phyloP scores from a whole-genome alignment of 2,888 invertebrate genomes.

The Urechis unicinctus region DNA sequence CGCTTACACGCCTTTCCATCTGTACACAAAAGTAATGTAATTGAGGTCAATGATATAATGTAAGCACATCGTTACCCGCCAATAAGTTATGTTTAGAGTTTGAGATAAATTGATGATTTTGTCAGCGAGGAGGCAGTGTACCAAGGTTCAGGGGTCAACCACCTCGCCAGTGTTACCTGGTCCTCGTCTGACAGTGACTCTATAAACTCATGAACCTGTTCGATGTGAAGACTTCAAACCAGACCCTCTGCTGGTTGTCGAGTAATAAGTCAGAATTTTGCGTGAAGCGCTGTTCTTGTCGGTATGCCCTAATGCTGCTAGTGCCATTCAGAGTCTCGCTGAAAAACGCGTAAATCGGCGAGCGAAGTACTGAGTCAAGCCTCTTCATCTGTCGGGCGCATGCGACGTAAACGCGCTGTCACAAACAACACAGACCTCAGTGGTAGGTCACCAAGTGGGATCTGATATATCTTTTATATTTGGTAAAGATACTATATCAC shows the following conservation, averaged over 20 bases:
- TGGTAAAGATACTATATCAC: not conserved
- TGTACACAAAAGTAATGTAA: too few species aligned
- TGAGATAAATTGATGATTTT: too few species aligned
- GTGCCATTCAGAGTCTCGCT: conserved; percentile 76
- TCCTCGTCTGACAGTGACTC: not conserved
- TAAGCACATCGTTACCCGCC: too few species aligned
- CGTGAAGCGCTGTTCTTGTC: conserved; percentile 73
- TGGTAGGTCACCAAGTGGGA: not conserved
- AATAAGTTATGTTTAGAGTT: too few species aligned
- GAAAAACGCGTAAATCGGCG: conserved; percentile 93
- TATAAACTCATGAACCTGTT: conserved; percentile 56
- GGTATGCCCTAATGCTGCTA: conserved; percentile 74
- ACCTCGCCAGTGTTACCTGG: not conserved
- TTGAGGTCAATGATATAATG: too few species aligned
- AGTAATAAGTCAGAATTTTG: conserved; percentile 79
- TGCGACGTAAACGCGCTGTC: conserved; percentile 81
- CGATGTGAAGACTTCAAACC: conserved; percentile 82
- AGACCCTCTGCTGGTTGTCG: conserved; percentile 84
- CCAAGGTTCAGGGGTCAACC: too few species aligned
- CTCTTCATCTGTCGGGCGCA: conserved; percentile 87
- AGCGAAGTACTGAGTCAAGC: conserved; percentile 82
- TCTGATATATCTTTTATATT: not conserved
- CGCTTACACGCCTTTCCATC: too few species aligned
- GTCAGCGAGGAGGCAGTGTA: too few species aligned
- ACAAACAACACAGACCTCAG: too few species aligned